These are phyloP conservation scores for Terebella lapidaria DNA, from an alignment of 2,888 invertebrate species.

Conservation along the genomic window DNA sequence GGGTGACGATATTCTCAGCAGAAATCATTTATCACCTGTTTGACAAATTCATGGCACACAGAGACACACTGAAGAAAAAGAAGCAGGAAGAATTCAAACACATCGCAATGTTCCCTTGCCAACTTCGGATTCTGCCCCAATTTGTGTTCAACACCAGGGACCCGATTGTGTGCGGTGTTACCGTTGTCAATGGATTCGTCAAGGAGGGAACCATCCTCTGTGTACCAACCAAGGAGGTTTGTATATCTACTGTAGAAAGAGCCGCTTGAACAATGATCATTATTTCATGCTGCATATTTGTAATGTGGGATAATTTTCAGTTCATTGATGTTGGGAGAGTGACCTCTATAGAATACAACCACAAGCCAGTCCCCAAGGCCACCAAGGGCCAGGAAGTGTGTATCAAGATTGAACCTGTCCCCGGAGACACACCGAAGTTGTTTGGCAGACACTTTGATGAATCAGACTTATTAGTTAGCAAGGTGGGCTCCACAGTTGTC, in stretches of 20 bases:
- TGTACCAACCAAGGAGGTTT: constrained; percentile 91
- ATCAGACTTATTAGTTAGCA: constrained; percentile 89
- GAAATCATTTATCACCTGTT: constrained; percentile 99
- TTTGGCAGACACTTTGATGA: constrained; percentile 97
- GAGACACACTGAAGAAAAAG: constrained; percentile 82
- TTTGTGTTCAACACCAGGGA: constrained; percentile 97
- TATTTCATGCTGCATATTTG: neutral
- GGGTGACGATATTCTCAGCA: constrained; percentile 81
- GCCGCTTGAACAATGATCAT: neutral
- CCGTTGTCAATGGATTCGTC: constrained; percentile 89
- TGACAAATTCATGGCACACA: constrained; percentile 77
- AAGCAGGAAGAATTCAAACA: constrained; percentile 94
- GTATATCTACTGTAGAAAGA: too few species aligned
- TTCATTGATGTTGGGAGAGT: constrained; percentile 77
- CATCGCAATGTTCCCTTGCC: constrained; percentile 97
- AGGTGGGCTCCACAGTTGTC: too few species aligned
- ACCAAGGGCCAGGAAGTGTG: constrained; percentile 71
- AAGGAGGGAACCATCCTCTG: constrained; percentile 96
- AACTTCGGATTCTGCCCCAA: constrained; percentile 73
- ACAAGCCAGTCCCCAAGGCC: constrained; percentile 90
- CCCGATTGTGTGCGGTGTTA: constrained; percentile 94
- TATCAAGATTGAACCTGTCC: constrained; percentile 87
- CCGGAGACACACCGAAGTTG: constrained; percentile 98
- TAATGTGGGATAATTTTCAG: neutral
- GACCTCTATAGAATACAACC: constrained; percentile 91